These are phyloP conservation scores for Criorhina ranunculi DNA, from an alignment of 2,888 invertebrate species.

Conservation along the genomic window DNA sequence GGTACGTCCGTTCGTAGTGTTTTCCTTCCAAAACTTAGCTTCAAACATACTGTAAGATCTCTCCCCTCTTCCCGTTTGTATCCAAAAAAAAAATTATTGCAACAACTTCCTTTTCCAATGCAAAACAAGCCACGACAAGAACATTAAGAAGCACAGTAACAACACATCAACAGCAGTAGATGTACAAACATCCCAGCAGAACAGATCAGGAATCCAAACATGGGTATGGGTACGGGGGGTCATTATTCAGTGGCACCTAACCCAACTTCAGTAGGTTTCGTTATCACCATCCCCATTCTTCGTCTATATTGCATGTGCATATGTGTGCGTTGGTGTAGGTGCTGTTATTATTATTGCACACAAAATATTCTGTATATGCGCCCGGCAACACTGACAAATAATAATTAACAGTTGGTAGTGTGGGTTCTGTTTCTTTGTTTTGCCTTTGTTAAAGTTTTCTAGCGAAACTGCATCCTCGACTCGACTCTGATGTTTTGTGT, in stretches of 20 bases:
- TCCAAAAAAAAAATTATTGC: constrained; percentile 14
- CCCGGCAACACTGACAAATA: constrained; percentile 27
- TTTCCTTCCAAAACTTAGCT: too few relatives aligned
- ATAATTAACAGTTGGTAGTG: constrained; percentile 41
- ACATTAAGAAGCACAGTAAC: constrained; percentile 31
- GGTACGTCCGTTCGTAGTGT: too few relatives aligned
- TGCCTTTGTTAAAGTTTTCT: constrained; percentile 35
- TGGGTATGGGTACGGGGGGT: background rate
- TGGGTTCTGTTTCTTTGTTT: constrained; percentile 36
- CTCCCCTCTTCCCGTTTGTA: background rate
- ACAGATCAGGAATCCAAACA: background rate
- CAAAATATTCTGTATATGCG: constrained; percentile 25
- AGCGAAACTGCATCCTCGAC: constrained; percentile 25
- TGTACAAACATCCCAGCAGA: constrained; percentile 13
- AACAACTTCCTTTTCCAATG: constrained; percentile 39
- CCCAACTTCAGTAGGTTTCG: background rate
- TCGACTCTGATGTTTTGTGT: constrained; percentile 8
- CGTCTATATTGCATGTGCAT: constrained; percentile 5
- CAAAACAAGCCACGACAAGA: constrained; percentile 32
- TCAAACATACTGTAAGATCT: background rate
- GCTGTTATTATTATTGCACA: constrained; percentile 46
- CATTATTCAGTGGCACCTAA: constrained; percentile 1
- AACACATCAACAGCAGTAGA: constrained; percentile 31
- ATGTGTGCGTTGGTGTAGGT: constrained; percentile 29
- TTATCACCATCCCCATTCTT: too few relatives aligned